Evolutionary conservation across 2,797 vertebrate genomes (phyloP), one percentile per base, ranked within the genome.

Genomic region (Limosa lapponica): DNA sequence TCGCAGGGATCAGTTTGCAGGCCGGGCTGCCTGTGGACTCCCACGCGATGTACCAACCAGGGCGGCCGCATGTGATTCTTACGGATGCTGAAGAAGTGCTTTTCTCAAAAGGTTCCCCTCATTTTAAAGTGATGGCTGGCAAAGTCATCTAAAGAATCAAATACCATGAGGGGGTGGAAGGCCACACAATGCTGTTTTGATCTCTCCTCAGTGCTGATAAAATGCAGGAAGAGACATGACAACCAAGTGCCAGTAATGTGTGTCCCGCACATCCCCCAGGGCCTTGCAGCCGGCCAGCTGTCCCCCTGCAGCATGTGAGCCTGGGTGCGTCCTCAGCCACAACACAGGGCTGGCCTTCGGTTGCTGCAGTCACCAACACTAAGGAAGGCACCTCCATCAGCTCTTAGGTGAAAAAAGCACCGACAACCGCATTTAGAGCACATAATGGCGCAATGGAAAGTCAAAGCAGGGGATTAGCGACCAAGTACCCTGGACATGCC

Each of bases 381-480:
- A 34, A 54, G 79, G 36, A 48, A 52, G 46, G 43, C 8, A 39
- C 13, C 32, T 49, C 64, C 20, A 12, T n/a, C 73, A 78, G 67
- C 66, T 58, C 70, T 12, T 6, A 34, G 41, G 49, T 37, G 30
- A 41, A 79, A 89, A 17, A 1, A 1, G 1, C 48, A 37, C 32
- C 2, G 2, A 12, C 49, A 85, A 30, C n/a, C 49, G 78, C 78
- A 89, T 89, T 92, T 81, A 90, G 92, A 87, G 90, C 61, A 72
- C 64, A 14, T 48, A 72, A 61, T 23, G 82, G 67, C 64, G 59
- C 71, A 80, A 52, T 46, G 87, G 77, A 90, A 95, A 92, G 88
- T 86, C 70, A 70, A 67, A 72, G 77, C 77, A 89, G 32, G 32
- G 65, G 70, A 89, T 85, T 83, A 95, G 55, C 6, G 3, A 91